These are phyloP conservation scores for Drosophila testacea DNA, from an alignment of 2,888 invertebrate genomes.

Conservation along the genomic window DNA sequence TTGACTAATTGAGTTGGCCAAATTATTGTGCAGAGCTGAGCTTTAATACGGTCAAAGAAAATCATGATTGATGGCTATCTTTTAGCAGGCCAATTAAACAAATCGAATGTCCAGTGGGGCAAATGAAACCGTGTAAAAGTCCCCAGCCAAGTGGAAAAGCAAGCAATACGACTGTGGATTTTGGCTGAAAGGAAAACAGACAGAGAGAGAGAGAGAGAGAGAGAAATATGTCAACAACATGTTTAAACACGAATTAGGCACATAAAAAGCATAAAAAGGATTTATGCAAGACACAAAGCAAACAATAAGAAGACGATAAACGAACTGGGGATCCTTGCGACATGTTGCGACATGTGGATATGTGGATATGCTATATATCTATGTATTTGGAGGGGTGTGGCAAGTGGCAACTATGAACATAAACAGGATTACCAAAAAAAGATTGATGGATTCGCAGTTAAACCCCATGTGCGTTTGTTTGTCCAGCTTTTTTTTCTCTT, in stretches of 20 bases:
- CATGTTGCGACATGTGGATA: conserved; percentile 24
- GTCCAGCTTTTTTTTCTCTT: conserved; percentile 15
- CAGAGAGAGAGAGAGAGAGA: conserved; percentile 4
- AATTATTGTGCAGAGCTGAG: conserved; percentile 18
- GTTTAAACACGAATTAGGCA: conserved; percentile 81
- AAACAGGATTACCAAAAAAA: conserved; percentile 75
- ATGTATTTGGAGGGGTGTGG: conserved; percentile 4
- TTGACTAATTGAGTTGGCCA: conserved; percentile 57
- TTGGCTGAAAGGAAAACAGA: conserved; percentile 11
- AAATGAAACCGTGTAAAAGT: conserved; percentile 39
- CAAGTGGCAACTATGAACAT: conserved; percentile 54
- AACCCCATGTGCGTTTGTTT: conserved; percentile 44
- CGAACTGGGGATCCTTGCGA: conserved; percentile 18
- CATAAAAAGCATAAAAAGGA: conserved; percentile 77
- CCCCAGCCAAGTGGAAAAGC: conserved; percentile 21
- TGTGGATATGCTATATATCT: not conserved
- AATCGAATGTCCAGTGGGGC: conserved; percentile 63
- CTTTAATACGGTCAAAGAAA: conserved; percentile 14
- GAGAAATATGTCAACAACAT: conserved; percentile 71
- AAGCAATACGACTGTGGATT: conserved; percentile 11
- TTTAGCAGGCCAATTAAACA: conserved; percentile 73
- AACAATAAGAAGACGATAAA: conserved; percentile 51
- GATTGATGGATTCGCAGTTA: conserved; percentile 74
- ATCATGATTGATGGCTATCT: conserved; percentile 76
- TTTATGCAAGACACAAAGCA: conserved; percentile 73